A percentile compares a stretch with the other conserved stretches of the same genome.
These are phyloP conservation scores for Lineus longissimus DNA, from an alignment of 1,140 invertebrate genomes.

Conservation along the genomic window DNA sequence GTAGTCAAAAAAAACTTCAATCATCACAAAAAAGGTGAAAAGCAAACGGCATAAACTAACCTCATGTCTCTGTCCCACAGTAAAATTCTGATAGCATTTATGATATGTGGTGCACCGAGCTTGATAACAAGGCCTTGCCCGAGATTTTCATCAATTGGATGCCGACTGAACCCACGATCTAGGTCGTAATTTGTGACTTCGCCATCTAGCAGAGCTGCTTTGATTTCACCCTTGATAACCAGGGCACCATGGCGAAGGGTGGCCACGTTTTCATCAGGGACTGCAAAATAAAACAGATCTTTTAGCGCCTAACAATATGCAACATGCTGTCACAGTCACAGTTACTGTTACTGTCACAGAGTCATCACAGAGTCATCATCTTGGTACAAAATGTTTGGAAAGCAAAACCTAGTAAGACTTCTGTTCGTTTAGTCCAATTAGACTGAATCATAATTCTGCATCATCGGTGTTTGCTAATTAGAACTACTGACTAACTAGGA, in stretches of 20 bases:
- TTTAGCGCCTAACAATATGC: slow-evolving; percentile 3
- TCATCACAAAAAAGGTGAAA: not conserved
- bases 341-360: too few relatives aligned
- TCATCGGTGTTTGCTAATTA: too few relatives aligned
- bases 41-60: slow-evolving; percentile 46
- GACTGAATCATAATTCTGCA: too few relatives aligned
- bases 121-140: slow-evolving; percentile 73
- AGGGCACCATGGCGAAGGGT: slow-evolving; percentile 70
- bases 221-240: slow-evolving; percentile 66
- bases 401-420: too few relatives aligned
- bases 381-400: too few relatives aligned
- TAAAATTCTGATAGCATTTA: slow-evolving; percentile 89
- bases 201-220: slow-evolving; percentile 79
- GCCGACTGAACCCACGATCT: slow-evolving; percentile 87
- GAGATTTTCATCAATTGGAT: slow-evolving; percentile 79
- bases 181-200: slow-evolving; percentile 84
- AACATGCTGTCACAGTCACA: too few relatives aligned
- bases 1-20: too few relatives aligned
- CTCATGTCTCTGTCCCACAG: slow-evolving; percentile 91
- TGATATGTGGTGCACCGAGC: slow-evolving; percentile 80
- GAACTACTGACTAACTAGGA: too few relatives aligned
- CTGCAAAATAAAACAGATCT: slow-evolving; percentile 59
- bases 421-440: too few relatives aligned
- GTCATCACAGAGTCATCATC: too few relatives aligned
- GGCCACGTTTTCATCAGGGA: slow-evolving; percentile 89